Evolutionary conservation across 1,140 invertebrate species (phyloP), one percentile per base, ranked within the genome.

Genomic region (Cepaea nemoralis): DNA sequence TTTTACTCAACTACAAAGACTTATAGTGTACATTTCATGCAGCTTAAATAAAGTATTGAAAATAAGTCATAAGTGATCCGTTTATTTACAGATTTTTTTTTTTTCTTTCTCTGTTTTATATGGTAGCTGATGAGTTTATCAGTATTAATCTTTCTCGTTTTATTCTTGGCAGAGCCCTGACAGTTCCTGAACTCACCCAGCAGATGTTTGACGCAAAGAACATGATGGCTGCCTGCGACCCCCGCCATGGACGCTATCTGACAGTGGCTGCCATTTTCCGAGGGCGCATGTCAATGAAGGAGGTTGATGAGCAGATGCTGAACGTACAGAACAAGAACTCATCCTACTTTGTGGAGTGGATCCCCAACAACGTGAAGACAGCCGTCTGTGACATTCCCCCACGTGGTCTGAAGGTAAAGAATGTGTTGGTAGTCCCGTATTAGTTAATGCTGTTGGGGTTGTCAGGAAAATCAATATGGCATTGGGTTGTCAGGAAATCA

Each of bases 251-350:
- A 6, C 33, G 69, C 6, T 70, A 98, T 90, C 92, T 98, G 12
- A 98, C 97, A 0, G 94, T 98, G 1, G 97, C 97, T 12, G 95
- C 96, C 48, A 95, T 98, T 84, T 98, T 98, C 94, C 94, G 96
- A 67, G 97, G 92, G 31, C 86, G 91, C 14, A 92, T 93, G 91
- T 92, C 91, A 24, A 92, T 92, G 89, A 70, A 70, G 59, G 59
- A 63, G 27, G 59, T 63, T 63, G 59, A 63, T 63, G 59, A 63
- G 27, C 59, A 63, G 27, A 93, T 93, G 91, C 86, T 95, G 74
- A 95, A 95, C 84, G 94, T 96, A 77, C 96, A 97, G 89, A 97
- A 96, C 92, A 98, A 97, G 92, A 97, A 97, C 91, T 96, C 95
- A 84, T 89, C 86, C 82, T 94, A 97, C 88, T 94, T 94, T 83